A percentile compares a stretch with the other conserved stretches of the same genome.
Conservation (phyloP, 2,113 vertebrate species). For the Herpailurus yagouaroundi region DNA sequence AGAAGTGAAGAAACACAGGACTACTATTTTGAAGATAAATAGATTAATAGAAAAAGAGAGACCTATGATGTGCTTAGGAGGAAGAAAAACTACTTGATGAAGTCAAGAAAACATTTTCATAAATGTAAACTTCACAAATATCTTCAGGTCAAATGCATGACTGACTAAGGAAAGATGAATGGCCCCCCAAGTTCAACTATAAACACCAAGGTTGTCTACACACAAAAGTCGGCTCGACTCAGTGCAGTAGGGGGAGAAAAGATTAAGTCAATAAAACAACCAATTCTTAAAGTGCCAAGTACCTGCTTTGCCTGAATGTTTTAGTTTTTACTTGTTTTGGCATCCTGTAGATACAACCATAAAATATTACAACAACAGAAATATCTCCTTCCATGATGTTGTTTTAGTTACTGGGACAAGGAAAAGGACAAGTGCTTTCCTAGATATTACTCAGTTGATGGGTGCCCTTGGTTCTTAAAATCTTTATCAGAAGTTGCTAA, state of each 20-base stretch:
- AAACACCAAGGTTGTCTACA: slow-evolving; percentile 57
- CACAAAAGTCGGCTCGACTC: neutral
- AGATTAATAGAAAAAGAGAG: slow-evolving; percentile 48
- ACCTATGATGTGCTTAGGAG: slow-evolving; percentile 10
- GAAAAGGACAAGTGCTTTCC: slow-evolving; percentile 19
- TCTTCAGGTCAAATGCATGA: slow-evolving; percentile 41
- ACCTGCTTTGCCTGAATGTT: slow-evolving; percentile 52
- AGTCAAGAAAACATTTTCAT: slow-evolving; percentile 68
- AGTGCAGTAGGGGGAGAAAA: neutral
- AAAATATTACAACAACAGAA: slow-evolving; percentile 61
- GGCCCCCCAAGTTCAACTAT: neutral
- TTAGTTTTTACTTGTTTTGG: slow-evolving; percentile 68
- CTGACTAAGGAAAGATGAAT: slow-evolving; percentile 42
- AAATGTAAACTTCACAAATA: slow-evolving; percentile 64
- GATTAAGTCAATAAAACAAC: slow-evolving; percentile 54
- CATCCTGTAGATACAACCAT: slow-evolving; percentile 55
- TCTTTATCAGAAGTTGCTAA: slow-evolving; percentile 16
- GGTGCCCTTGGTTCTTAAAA: neutral
- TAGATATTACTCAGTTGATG: neutral
- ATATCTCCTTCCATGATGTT: slow-evolving; percentile 27
- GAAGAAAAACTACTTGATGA: slow-evolving; percentile 50
- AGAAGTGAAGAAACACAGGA: neutral
- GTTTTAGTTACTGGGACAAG: slow-evolving; percentile 45
- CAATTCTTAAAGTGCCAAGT: slow-evolving; percentile 43
- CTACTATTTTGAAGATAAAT: slow-evolving; percentile 43